Conservation (phyloP, 1,140 invertebrate species). For the Drosophila hydei region DNA sequence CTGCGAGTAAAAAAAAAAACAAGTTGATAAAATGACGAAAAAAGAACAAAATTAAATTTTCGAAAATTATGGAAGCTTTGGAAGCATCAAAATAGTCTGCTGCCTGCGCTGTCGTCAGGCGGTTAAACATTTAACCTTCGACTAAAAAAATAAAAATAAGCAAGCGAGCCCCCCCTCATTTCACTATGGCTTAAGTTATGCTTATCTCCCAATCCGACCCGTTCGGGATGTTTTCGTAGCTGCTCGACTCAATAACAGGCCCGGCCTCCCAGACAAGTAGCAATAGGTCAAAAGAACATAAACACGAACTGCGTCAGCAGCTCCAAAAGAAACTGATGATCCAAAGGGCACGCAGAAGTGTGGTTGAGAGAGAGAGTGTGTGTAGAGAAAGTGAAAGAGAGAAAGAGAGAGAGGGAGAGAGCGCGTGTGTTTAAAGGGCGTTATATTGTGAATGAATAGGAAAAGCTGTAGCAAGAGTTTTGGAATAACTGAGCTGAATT, state of each 20-base stretch:
- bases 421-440: not conserved
- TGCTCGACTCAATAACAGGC: conserved; percentile 5
- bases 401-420: not conserved
- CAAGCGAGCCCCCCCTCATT: conserved; percentile 41
- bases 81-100: conserved; percentile 25
- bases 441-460: not conserved
- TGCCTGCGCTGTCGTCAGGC: conserved; percentile 29
- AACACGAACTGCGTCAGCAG: conserved; percentile 7
- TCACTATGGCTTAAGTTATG: conserved; percentile 16
- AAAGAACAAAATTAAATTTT: conserved; percentile 30
- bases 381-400: not conserved
- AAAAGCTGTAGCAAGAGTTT: not conserved
- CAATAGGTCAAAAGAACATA: conserved; percentile 39
- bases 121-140: conserved; percentile 39
- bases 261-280: conserved; percentile 19
- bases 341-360: not conserved
- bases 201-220: conserved; percentile 29
- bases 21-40: conserved; percentile 67
- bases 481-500: not conserved
- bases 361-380: not conserved
- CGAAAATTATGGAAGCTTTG: conserved; percentile 50
- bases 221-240: conserved; percentile 38
- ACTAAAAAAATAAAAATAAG: conserved; percentile 5
- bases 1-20: conserved; percentile 58
- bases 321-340: not conserved